A percentile compares a stretch with the other conserved stretches of the same genome.
phyloP scores from a whole-genome alignment of 1,140 invertebrate genomes.

The Drosophila quadrilineata region DNA sequence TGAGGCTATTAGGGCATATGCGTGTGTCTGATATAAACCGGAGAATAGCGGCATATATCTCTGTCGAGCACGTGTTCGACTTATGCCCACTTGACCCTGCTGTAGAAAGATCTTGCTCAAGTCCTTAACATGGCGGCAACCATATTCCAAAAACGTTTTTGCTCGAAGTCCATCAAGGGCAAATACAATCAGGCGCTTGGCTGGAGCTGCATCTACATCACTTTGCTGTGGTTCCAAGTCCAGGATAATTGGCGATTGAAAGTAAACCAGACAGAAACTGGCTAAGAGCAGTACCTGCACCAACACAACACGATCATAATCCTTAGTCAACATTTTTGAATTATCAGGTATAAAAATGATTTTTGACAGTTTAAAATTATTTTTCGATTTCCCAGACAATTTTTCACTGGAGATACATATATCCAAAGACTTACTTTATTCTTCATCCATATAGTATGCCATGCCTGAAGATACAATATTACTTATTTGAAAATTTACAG shows the following conservation, averaged over 20 bases:
- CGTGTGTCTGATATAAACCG: slow-evolving; percentile 97
- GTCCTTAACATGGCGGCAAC: slow-evolving; percentile 38
- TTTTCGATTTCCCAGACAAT: too few relatives aligned
- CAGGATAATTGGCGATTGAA: slow-evolving; percentile 84
- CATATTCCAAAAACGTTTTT: slow-evolving; percentile 86
- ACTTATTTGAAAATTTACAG: too few relatives aligned
- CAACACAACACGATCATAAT: slow-evolving; percentile 34
- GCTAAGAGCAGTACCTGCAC: slow-evolving; percentile 83
- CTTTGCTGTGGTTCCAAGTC: slow-evolving; percentile 82
- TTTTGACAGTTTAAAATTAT: not conserved
- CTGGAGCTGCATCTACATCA: slow-evolving; percentile 83
- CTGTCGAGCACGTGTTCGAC: slow-evolving; percentile 95
- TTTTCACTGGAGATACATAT: too few relatives aligned
- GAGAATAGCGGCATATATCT: slow-evolving; percentile 97
- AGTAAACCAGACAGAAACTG: slow-evolving; percentile 85
- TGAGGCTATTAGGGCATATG: slow-evolving; percentile 82
- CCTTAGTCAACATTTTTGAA: slow-evolving; percentile 16
- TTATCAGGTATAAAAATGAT: not conserved
- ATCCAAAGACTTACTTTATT: too few relatives aligned
- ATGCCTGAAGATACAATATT: too few relatives aligned
- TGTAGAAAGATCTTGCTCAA: slow-evolving; percentile 68
- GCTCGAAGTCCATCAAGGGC: slow-evolving; percentile 93
- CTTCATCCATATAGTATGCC: not conserved
- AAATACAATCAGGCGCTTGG: slow-evolving; percentile 90
- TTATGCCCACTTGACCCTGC: slow-evolving; percentile 91